phyloP scores from a whole-genome alignment of 2,113 vertebrate species.

The Centrocercus urophasianus region DNA sequence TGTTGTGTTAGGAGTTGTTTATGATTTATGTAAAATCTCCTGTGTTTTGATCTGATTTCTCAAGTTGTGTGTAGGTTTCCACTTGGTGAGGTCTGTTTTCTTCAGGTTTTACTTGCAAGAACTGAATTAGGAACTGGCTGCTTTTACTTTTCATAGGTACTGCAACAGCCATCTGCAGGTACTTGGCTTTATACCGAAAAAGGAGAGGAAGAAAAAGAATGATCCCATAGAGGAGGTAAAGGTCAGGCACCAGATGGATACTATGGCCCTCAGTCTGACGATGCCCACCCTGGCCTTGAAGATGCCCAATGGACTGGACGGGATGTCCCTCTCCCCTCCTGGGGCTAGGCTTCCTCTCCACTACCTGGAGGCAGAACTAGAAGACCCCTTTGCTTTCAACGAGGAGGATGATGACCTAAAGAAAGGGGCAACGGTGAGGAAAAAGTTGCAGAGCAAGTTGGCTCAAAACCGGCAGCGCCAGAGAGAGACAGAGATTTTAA shows the following conservation, averaged over 20 bases:
- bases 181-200: slow-evolving; percentile 99
- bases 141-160: slow-evolving; percentile 85
- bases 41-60: background rate
- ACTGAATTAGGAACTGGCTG: background rate
- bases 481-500: slow-evolving; percentile 89
- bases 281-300: slow-evolving; percentile 94
- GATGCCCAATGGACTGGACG: slow-evolving; percentile 93
- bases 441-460: slow-evolving; percentile 91
- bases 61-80: background rate
- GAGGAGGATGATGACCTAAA: slow-evolving; percentile 91
- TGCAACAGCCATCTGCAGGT: slow-evolving; percentile 99
- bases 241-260: slow-evolving; percentile 90
- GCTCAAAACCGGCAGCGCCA: slow-evolving; percentile 89
- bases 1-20: background rate
- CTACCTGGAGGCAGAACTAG: slow-evolving; percentile 90
- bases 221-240: slow-evolving; percentile 94
- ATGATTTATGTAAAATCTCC: background rate
- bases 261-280: slow-evolving; percentile 94
- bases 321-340: slow-evolving; percentile 90
- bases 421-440: slow-evolving; percentile 89
- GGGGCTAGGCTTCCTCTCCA: slow-evolving; percentile 88
- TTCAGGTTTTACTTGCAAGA: background rate
- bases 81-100: background rate
- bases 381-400: slow-evolving; percentile 97
- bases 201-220: slow-evolving; percentile 99